Percentiles rank a stretch among this genome's conserved stretches.
phyloP scores from a whole-genome alignment of 1,140 invertebrate genomes.

The Procambarus clarkii region DNA sequence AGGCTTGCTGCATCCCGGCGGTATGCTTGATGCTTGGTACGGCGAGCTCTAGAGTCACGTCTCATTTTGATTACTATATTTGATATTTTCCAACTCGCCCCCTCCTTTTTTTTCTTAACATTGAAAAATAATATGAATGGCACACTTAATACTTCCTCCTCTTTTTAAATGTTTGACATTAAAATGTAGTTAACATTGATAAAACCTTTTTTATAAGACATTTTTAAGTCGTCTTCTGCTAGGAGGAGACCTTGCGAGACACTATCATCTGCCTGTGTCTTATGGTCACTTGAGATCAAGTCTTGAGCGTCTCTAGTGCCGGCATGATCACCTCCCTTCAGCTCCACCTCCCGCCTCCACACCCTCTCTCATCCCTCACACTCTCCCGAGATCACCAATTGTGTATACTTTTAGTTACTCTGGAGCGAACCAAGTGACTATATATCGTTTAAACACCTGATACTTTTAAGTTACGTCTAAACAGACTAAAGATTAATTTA shows the following conservation, averaged over 20 bases:
- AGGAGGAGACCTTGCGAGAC: slow-evolving; percentile 60
- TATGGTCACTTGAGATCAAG: neutral
- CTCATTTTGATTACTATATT: slow-evolving; percentile 31
- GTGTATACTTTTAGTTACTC: too few relatives aligned
- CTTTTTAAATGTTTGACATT: slow-evolving; percentile 29
- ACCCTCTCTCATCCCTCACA: neutral
- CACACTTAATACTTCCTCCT: slow-evolving; percentile 50
- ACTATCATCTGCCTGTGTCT: slow-evolving; percentile 8
- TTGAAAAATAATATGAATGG: slow-evolving; percentile 36
- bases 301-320: neutral
- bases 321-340: slow-evolving; percentile 12
- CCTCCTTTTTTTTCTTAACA: slow-evolving; percentile 37
- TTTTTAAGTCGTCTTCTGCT: neutral
- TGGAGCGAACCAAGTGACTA: too few relatives aligned
- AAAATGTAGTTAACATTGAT: slow-evolving; percentile 28
- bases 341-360: neutral
- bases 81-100: slow-evolving; percentile 50
- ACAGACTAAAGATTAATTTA: neutral
- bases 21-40: slow-evolving; percentile 59
- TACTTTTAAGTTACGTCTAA: too few relatives aligned
- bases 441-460: too few relatives aligned
- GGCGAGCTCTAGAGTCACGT: slow-evolving; percentile 44
- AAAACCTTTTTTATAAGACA: slow-evolving; percentile 4
- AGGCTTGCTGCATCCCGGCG: slow-evolving; percentile 63
- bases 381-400: neutral